Evolutionary conservation across 2,888 invertebrate species (phyloP).

Genomic region (Scotopteryx bipunctaria): DNA sequence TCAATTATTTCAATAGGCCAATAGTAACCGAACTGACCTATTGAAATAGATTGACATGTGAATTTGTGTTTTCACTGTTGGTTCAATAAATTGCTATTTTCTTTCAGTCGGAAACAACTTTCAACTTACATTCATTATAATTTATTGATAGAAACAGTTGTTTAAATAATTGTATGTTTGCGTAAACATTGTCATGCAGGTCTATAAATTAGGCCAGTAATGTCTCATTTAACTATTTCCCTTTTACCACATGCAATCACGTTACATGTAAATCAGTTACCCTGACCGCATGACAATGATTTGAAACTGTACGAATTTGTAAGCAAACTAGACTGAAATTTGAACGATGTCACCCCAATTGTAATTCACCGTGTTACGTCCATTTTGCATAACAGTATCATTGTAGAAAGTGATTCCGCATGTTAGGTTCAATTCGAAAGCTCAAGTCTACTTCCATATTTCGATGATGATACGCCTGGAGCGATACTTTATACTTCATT

Average conservation of each 20-base stretch:
- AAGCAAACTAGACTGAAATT: slow-evolving; percentile 34
- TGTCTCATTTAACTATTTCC: slow-evolving; percentile 28
- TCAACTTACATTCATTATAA: background rate
- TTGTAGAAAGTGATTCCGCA: slow-evolving; percentile 77
- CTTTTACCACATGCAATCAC: slow-evolving; percentile 37
- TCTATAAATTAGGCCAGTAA: slow-evolving; percentile 26
- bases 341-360: slow-evolving; percentile 64
- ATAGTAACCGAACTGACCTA: too few species aligned
- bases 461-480: slow-evolving; percentile 70
- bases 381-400: slow-evolving; percentile 77
- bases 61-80: too few species aligned
- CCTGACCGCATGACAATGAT: slow-evolving; percentile 40
- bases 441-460: slow-evolving; percentile 75
- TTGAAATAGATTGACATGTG: too few species aligned
- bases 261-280: slow-evolving; percentile 40
- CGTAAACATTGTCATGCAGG: slow-evolving; percentile 10
- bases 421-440: slow-evolving; percentile 70
- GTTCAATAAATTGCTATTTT: too few species aligned
- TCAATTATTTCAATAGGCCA: too few species aligned
- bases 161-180: background rate
- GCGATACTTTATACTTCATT: slow-evolving; percentile 72
- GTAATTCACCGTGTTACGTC: slow-evolving; percentile 75
- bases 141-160: background rate
- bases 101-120: too few species aligned
- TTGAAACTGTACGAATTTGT: slow-evolving; percentile 62